These are phyloP conservation scores for Limnephilus rhombicus DNA, from an alignment of 2,888 invertebrate species.

Conservation along the genomic window DNA sequence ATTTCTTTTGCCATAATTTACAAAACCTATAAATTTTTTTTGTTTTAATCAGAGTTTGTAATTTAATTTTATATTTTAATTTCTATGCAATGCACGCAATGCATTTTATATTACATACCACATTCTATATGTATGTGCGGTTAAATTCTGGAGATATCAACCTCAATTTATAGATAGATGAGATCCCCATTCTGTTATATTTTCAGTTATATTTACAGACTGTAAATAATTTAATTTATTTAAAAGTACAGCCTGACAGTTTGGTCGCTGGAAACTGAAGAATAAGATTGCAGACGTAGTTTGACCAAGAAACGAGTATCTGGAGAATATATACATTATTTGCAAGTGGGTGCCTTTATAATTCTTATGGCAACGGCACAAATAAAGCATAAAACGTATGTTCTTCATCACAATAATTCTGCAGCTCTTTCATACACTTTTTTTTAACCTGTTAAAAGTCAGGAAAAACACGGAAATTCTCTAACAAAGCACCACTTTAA, in stretches of 20 bases:
- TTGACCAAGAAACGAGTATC: too few relatives aligned
- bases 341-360: background rate
- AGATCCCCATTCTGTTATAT: background rate
- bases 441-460: too few relatives aligned
- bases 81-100: too few relatives aligned
- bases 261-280: background rate
- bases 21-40: background rate
- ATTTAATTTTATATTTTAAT: background rate
- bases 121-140: background rate
- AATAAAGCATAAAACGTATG: too few relatives aligned
- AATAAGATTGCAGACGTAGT: background rate
- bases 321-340: background rate
- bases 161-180: background rate
- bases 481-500: too few relatives aligned
- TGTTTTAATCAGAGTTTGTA: background rate
- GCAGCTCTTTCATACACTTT: too few relatives aligned
- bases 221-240: background rate
- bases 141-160: background rate
- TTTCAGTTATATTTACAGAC: background rate
- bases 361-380: too few relatives aligned
- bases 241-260: too few relatives aligned
- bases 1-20: constrained; percentile 39
- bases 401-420: too few relatives aligned
- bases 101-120: too few relatives aligned
- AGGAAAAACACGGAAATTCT: too few relatives aligned